Percentiles rank a stretch among this genome's conserved stretches.
Evolutionary conservation across 2,888 invertebrate species (phyloP).

Genomic region (Rhingia campestris): DNA sequence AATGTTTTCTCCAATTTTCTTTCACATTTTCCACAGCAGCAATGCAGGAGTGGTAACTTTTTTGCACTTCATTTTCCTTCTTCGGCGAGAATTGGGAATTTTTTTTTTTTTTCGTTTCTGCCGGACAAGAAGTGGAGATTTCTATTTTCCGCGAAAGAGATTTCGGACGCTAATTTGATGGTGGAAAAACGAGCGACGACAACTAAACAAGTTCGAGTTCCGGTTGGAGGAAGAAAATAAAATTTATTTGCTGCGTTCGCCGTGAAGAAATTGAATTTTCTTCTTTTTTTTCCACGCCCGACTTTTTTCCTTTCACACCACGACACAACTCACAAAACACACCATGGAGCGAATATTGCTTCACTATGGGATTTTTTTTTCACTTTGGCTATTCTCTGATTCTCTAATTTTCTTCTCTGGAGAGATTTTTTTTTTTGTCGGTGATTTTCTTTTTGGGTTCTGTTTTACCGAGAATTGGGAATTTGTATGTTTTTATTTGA

Average conservation of each 20-base stretch:
- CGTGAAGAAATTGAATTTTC: slow-evolving; percentile 58
- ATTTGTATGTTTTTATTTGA: slow-evolving; percentile 31
- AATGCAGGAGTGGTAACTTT: slow-evolving; percentile 68
- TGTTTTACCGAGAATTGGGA: slow-evolving; percentile 36
- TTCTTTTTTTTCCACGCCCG: slow-evolving; percentile 71
- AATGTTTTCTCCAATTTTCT: slow-evolving; percentile 36
- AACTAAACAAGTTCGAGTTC: slow-evolving; percentile 41
- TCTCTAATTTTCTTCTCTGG: slow-evolving; percentile 25
- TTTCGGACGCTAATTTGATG: not conserved
- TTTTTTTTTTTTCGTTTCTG: slow-evolving; percentile 75
- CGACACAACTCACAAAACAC: slow-evolving; percentile 64
- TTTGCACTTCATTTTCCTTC: slow-evolving; percentile 65
- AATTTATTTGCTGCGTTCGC: slow-evolving; percentile 25
- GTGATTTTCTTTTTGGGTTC: slow-evolving; percentile 31
- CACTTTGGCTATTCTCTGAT: slow-evolving; percentile 56
- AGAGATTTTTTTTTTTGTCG: slow-evolving; percentile 34
- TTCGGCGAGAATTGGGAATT: slow-evolving; percentile 64
- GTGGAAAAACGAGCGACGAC: slow-evolving; percentile 10
- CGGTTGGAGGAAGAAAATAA: slow-evolving; percentile 38
- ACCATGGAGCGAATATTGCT: slow-evolving; percentile 67
- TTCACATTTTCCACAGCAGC: slow-evolving; percentile 67
- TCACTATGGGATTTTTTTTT: slow-evolving; percentile 60
- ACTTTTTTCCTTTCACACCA: slow-evolving; percentile 67
- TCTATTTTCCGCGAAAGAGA: slow-evolving; percentile 40
- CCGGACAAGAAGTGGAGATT: slow-evolving; percentile 53